phyloP scores from a whole-genome alignment of 2,113 vertebrate genomes.

The Callipepla californica region DNA sequence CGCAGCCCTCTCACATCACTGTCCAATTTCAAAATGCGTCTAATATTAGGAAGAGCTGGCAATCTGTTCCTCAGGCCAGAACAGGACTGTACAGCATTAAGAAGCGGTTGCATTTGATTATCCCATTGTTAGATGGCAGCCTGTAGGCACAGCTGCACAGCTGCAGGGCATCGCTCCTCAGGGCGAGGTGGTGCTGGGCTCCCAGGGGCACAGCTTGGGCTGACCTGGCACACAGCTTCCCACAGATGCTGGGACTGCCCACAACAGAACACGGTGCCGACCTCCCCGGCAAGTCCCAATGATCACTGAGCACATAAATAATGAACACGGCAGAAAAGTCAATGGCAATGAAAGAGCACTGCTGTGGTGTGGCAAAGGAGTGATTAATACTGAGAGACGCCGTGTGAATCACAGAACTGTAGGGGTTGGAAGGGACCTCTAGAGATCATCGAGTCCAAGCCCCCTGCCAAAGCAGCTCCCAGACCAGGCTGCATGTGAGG shows the following conservation, averaged over 20 bases:
- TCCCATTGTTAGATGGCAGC: slow-evolving; percentile 24
- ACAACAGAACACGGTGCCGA: neutral
- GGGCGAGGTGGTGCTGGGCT: neutral
- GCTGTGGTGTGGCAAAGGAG: neutral
- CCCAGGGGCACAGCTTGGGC: neutral
- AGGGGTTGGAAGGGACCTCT: too few species aligned
- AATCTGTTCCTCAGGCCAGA: neutral
- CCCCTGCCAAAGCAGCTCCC: too few species aligned
- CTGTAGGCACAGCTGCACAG: slow-evolving; percentile 40
- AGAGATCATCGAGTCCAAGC: too few species aligned
- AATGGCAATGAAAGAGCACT: neutral
- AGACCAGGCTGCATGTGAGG: neutral
- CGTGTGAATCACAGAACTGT: too few species aligned
- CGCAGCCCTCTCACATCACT: slow-evolving; percentile 5
- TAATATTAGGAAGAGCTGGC: neutral
- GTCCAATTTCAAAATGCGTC: slow-evolving; percentile 42
- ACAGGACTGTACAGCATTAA: neutral
- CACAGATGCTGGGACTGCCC: neutral
- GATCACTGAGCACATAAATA: neutral
- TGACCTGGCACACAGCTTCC: neutral
- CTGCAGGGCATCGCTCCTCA: neutral
- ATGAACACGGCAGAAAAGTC: neutral
- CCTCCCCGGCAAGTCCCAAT: neutral
- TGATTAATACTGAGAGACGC: neutral
- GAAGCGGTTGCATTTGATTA: slow-evolving; percentile 33